Evolutionary conservation across 2,888 invertebrate species (phyloP).

Genomic region (Rapana venosa): DNA sequence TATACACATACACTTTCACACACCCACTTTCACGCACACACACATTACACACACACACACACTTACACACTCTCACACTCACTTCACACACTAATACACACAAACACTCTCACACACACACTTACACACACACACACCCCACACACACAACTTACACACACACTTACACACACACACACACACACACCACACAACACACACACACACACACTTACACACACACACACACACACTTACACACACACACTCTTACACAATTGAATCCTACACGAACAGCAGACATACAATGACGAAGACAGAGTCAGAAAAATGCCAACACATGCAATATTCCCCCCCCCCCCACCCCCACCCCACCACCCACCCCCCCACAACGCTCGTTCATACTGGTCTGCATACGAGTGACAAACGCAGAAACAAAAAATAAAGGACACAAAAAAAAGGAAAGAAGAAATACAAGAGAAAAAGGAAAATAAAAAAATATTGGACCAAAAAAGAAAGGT

Average conservation of each 20-base stretch:
- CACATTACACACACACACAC: neutral
- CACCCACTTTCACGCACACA: neutral
- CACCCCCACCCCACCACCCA: neutral
- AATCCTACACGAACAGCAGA: neutral
- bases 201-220: neutral
- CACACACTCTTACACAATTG: neutral
- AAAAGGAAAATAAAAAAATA: too few species aligned
- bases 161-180: neutral
- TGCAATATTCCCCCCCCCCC: neutral
- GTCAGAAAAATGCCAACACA: neutral
- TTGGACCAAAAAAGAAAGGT: too few species aligned
- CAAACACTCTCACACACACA: neutral
- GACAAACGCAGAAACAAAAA: too few species aligned
- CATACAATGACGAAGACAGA: neutral
- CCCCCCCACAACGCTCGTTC: too few species aligned
- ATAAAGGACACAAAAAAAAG: too few species aligned
- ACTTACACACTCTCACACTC: neutral
- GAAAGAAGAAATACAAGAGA: too few species aligned
- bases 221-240: neutral
- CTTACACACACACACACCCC: neutral
- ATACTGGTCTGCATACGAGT: too few species aligned
- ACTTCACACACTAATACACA: too few species aligned
- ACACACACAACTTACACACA: neutral
- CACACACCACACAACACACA: neutral
- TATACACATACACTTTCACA: neutral